A percentile compares a stretch with the other conserved stretches of the same genome.
Evolutionary conservation across 2,888 invertebrate species (phyloP).

Genomic region (Oxycera nigricornis): DNA sequence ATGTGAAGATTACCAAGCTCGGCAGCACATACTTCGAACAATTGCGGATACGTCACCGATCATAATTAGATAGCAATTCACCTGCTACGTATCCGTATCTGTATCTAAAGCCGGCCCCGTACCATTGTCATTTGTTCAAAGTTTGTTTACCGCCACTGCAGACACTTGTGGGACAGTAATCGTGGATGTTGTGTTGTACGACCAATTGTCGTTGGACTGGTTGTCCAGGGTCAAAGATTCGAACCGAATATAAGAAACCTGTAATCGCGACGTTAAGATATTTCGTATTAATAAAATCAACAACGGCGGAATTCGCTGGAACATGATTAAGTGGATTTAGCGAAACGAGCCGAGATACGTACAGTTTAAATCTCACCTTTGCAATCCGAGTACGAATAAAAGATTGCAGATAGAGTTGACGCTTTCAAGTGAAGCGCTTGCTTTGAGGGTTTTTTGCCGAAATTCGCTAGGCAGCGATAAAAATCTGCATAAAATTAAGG

Average conservation of each 20-base stretch:
- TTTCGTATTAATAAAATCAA: constrained; percentile 20
- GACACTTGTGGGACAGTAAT: constrained; percentile 26
- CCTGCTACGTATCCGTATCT: constrained; percentile 17
- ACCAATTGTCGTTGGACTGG: background rate
- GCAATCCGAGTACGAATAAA: too few relatives aligned
- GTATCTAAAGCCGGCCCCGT: background rate
- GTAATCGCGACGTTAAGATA: background rate
- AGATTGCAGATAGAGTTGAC: too few relatives aligned
- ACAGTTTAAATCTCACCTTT: too few relatives aligned
- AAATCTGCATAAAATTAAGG: too few relatives aligned
- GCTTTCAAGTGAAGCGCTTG: too few relatives aligned
- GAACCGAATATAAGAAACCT: background rate
- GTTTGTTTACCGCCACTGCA: constrained; percentile 25
- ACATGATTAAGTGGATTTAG: constrained; percentile 25
- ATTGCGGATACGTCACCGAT: background rate
- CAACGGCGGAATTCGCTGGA: constrained; percentile 29
- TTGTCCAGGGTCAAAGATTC: constrained; percentile 34
- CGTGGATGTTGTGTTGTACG: constrained; percentile 11
- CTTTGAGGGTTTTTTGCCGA: too few relatives aligned
- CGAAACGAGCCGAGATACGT: constrained; percentile 16
- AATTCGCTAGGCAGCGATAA: too few relatives aligned
- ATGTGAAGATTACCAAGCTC: too few relatives aligned
- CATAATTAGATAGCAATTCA: constrained; percentile 36
- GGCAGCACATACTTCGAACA: background rate
- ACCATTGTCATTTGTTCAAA: background rate